Percentiles rank a stretch among this genome's conserved stretches.
Evolutionary conservation across 2,797 vertebrate species (phyloP).

Genomic region (Pangasius krempfi): DNA sequence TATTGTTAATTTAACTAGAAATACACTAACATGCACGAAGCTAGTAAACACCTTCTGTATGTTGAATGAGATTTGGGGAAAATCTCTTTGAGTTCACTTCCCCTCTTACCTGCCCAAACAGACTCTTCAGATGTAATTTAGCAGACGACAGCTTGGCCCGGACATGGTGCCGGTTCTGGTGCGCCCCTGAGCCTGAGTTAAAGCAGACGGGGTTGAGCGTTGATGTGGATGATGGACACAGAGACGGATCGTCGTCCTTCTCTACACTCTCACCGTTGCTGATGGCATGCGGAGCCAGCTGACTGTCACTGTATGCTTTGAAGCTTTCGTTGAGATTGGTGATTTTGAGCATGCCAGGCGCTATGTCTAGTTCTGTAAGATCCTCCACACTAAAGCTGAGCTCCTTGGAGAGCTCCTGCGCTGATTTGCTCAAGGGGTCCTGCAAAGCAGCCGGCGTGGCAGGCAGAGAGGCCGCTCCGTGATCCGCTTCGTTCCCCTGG

Average conservation of each 20-base stretch:
- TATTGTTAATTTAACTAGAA: background rate
- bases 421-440: rapidly evolving
- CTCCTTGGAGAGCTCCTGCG: slow-evolving; percentile 62
- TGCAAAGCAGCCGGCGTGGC: slow-evolving; percentile 53
- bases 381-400: slow-evolving; percentile 72
- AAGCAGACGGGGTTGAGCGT: slow-evolving; percentile 27
- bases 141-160: slow-evolving; percentile 70
- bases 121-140: slow-evolving; percentile 79
- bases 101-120: slow-evolving; percentile 74
- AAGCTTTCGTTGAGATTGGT: slow-evolving; percentile 66
- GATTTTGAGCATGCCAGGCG: slow-evolving; percentile 60
- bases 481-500: background rate
- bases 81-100: background rate
- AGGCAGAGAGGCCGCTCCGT: background rate
- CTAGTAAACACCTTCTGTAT: background rate
- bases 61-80: too few species aligned
- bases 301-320: slow-evolving; percentile 82
- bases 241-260: slow-evolving; percentile 44
- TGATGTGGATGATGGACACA: slow-evolving; percentile 47
- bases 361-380: slow-evolving; percentile 56
- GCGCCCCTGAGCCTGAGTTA: slow-evolving; percentile 36
- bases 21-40: background rate
- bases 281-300: slow-evolving; percentile 65
- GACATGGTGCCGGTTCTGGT: slow-evolving; percentile 59
- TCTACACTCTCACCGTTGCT: slow-evolving; percentile 59